phyloP scores from a whole-genome alignment of 2,888 invertebrate species.

The Anthophora plumipes region DNA sequence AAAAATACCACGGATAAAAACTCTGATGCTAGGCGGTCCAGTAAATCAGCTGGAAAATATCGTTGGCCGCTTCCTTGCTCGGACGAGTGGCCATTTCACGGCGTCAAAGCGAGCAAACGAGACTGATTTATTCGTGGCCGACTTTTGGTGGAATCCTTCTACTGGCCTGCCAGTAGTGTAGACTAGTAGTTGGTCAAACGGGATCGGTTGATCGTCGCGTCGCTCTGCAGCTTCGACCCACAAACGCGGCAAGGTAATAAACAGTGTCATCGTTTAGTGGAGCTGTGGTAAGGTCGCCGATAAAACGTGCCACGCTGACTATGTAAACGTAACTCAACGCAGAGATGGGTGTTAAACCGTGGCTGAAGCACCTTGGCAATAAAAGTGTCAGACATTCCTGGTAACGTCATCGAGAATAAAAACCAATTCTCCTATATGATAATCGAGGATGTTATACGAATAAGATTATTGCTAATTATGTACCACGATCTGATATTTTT shows the following conservation, averaged over 20 bases:
- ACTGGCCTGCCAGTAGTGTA: conserved; percentile 26
- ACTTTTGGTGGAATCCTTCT: conserved; percentile 28
- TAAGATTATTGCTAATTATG: not conserved
- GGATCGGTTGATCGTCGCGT: not conserved
- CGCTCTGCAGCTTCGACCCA: conserved; percentile 18
- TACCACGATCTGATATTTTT: too few relatives aligned
- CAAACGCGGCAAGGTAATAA: conserved; percentile 66
- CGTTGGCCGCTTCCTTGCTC: conserved; percentile 13
- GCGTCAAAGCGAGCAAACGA: conserved; percentile 21
- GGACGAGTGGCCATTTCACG: conserved; percentile 6
- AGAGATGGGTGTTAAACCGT: conserved; percentile 70
- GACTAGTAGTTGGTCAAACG: conserved; percentile 22
- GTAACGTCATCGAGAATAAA: conserved; percentile 23
- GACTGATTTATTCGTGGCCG: conserved; percentile 46
- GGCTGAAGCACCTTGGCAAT: conserved; percentile 65
- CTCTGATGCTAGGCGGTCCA: not conserved
- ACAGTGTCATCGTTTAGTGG: conserved; percentile 73
- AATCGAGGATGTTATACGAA: not conserved
- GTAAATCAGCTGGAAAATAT: conserved; percentile 42
- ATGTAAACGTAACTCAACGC: conserved; percentile 64
- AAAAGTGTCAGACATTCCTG: conserved; percentile 62
- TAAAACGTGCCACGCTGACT: conserved; percentile 68
- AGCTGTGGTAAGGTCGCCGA: conserved; percentile 67
- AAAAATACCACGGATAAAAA: conserved; percentile 12
- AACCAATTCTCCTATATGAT: conserved; percentile 35